Conservation (phyloP, 2,113 vertebrate species). For the Mola mola region DNA sequence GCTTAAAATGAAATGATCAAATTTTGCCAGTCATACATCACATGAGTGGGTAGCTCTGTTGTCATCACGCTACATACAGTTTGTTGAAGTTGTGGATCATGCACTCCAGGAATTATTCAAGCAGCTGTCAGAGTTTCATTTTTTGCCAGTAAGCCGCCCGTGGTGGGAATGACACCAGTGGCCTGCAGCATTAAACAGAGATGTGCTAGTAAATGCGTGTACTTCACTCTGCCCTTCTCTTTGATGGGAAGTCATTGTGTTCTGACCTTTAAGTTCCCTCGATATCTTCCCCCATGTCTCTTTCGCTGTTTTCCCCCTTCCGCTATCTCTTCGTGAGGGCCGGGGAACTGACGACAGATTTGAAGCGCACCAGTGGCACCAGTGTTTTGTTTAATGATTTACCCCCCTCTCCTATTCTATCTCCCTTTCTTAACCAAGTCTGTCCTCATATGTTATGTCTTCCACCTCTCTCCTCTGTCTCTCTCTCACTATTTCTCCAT, state of each 20-base stretch:
- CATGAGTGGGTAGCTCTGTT: too few relatives aligned
- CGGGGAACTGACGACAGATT: slow-evolving; percentile 53
- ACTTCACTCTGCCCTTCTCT: slow-evolving; percentile 64
- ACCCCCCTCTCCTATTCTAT: slow-evolving; percentile 13
- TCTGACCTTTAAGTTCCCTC: slow-evolving; percentile 70
- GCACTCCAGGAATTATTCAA: neutral
- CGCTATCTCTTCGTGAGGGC: slow-evolving; percentile 40
- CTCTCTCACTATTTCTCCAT: too few relatives aligned
- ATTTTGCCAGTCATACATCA: too few relatives aligned
- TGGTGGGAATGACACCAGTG: slow-evolving; percentile 19
- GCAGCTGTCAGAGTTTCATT: neutral
- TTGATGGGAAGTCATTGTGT: slow-evolving; percentile 67
- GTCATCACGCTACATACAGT: too few relatives aligned
- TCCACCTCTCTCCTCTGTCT: slow-evolving; percentile 11
- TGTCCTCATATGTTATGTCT: slow-evolving; percentile 30
- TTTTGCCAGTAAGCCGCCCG: slow-evolving; percentile 23
- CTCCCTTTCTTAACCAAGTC: slow-evolving; percentile 2
- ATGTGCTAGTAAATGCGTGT: slow-evolving; percentile 38
- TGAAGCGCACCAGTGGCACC: slow-evolving; percentile 26
- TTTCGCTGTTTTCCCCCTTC: slow-evolving; percentile 27
- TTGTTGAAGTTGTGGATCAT: too few relatives aligned
- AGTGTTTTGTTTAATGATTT: slow-evolving; percentile 42
- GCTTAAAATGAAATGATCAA: too few relatives aligned
- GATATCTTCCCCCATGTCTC: slow-evolving; percentile 42
- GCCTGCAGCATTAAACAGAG: slow-evolving; percentile 37